Conservation (phyloP, 2,113 vertebrate species). For the Nyctibius bracteatus region DNA sequence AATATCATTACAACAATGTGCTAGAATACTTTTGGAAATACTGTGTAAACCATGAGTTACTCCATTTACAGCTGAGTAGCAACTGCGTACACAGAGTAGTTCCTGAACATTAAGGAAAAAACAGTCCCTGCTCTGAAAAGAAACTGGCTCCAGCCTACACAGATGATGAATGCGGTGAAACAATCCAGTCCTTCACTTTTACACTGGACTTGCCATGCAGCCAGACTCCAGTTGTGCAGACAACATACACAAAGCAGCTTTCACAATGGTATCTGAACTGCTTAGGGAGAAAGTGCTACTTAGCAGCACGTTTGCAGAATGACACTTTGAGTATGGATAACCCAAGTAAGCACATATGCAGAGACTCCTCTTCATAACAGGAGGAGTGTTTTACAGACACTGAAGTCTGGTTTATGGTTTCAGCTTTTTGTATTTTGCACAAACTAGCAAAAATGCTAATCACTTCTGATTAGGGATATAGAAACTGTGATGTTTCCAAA, state of each 20-base stretch:
- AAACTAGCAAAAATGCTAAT: neutral
- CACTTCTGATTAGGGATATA: neutral
- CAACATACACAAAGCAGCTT: neutral
- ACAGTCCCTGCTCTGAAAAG: neutral
- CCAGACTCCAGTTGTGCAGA: neutral
- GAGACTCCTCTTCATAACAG: neutral
- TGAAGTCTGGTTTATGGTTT: neutral
- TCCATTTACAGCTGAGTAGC: neutral
- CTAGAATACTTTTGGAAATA: neutral
- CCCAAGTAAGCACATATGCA: fast-evolving
- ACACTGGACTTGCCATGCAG: neutral
- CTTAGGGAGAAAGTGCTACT: neutral
- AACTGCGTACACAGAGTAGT: neutral
- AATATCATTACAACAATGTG: neutral
- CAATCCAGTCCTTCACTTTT: neutral
- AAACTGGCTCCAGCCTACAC: neutral
- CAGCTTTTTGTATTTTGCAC: neutral
- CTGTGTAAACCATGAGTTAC: neutral
- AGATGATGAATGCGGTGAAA: neutral
- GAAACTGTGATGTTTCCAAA: neutral
- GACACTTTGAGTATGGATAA: neutral
- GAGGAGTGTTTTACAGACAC: neutral
- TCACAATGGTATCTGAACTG: neutral
- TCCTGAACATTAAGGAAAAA: neutral
- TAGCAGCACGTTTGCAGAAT: neutral